phyloP scores from a whole-genome alignment of 1,140 invertebrate species.

The Pseudomyrmex pallidus region DNA sequence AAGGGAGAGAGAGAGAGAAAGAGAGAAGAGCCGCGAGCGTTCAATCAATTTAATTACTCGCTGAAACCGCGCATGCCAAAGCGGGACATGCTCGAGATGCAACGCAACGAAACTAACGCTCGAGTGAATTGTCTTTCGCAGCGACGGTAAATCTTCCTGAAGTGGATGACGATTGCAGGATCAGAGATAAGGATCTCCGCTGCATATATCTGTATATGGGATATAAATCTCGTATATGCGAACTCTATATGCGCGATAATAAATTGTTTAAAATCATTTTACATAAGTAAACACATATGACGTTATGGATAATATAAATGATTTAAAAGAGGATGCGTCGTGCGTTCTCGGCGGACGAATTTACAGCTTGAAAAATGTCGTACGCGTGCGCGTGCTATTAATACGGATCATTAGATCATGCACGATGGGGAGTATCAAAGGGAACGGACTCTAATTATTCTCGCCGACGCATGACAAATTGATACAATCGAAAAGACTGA shows the following conservation, averaged over 20 bases:
- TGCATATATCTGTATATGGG: not conserved
- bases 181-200: slow-evolving; percentile 17
- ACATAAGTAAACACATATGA: not conserved
- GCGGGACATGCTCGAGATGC: slow-evolving; percentile 32
- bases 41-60: slow-evolving; percentile 76
- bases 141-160: slow-evolving; percentile 62
- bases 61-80: slow-evolving; percentile 45
- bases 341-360: slow-evolving; percentile 12
- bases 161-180: slow-evolving; percentile 45
- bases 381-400: slow-evolving; percentile 37
- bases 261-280: not conserved
- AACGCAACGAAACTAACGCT: slow-evolving; percentile 33
- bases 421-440: slow-evolving; percentile 29
- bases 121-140: slow-evolving; percentile 63
- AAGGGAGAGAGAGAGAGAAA: not conserved
- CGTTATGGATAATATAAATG: no score
- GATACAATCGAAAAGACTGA: slow-evolving; percentile 45
- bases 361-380: slow-evolving; percentile 38
- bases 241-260: not conserved
- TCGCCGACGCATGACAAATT: slow-evolving; percentile 40
- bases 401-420: slow-evolving; percentile 55
- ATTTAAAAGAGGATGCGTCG: not conserved
- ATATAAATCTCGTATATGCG: slow-evolving; percentile 22
- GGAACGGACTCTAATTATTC: slow-evolving; percentile 56
- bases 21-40: slow-evolving; percentile 24